Percentiles rank a stretch among this genome's conserved stretches.
These are phyloP conservation scores for Hestina assimilis DNA, from an alignment of 1,140 invertebrate species.

Conservation along the genomic window DNA sequence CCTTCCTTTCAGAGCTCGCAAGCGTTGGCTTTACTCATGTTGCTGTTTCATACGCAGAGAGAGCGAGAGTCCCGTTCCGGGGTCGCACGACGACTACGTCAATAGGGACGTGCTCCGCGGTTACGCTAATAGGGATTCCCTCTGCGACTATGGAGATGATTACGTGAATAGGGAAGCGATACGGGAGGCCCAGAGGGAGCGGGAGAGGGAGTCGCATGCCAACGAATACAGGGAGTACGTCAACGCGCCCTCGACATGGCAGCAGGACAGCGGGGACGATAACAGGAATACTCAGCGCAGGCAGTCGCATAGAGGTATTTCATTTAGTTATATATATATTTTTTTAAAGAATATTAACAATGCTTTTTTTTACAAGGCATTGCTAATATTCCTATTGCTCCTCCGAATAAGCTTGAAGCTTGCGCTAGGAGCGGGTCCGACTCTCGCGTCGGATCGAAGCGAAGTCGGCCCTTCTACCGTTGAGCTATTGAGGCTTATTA, in stretches of 20 bases:
- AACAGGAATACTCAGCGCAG: constrained; percentile 75
- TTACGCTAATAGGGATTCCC: constrained; percentile 73
- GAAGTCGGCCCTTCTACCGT: too few species aligned
- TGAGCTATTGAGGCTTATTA: too few species aligned
- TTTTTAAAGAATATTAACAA: too few species aligned
- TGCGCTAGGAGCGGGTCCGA: too few species aligned
- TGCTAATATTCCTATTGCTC: too few species aligned
- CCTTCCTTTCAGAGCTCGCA: constrained; percentile 63
- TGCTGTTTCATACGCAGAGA: constrained; percentile 75
- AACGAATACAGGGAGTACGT: constrained; percentile 72
- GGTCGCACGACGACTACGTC: constrained; percentile 73
- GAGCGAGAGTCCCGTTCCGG: constrained; percentile 68
- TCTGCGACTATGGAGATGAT: constrained; percentile 72
- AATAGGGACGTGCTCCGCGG: constrained; percentile 67
- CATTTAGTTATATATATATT: constrained; percentile 1
- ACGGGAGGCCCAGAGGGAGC: constrained; percentile 69
- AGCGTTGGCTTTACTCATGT: constrained; percentile 67
- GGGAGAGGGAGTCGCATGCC: constrained; percentile 57
- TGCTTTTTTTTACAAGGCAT: too few species aligned
- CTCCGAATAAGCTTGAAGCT: too few species aligned
- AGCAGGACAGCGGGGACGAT: constrained; percentile 59
- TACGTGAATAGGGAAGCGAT: constrained; percentile 76
- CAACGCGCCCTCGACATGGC: constrained; percentile 63
- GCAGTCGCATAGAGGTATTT: constrained; percentile 53
- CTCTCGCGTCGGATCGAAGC: too few species aligned